A percentile compares a stretch with the other conserved stretches of the same genome.
These are phyloP conservation scores for Lasioglossum vierecki DNA, from an alignment of 2,888 invertebrate species.

Conservation along the genomic window DNA sequence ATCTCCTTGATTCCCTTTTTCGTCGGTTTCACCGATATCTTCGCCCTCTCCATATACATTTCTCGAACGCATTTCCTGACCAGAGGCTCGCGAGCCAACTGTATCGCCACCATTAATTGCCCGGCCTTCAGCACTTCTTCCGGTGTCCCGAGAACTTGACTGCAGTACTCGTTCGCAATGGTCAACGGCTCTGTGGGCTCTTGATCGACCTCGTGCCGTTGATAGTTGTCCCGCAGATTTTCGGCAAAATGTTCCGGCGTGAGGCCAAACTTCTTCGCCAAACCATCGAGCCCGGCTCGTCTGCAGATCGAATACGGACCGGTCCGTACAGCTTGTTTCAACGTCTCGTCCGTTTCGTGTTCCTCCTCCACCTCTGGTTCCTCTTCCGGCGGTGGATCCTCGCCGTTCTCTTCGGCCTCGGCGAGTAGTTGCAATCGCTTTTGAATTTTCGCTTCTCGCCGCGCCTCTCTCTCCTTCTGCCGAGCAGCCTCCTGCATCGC, in stretches of 20 bases:
- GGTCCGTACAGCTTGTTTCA: slow-evolving; percentile 94
- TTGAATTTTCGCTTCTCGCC: slow-evolving; percentile 85
- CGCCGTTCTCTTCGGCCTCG: slow-evolving; percentile 88
- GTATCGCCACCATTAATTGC: slow-evolving; percentile 97
- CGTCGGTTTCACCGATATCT: slow-evolving; percentile 92
- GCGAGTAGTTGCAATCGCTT: slow-evolving; percentile 84
- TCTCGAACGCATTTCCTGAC: slow-evolving; percentile 94
- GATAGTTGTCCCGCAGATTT: slow-evolving; percentile 97
- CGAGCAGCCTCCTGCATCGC: slow-evolving; percentile 92
- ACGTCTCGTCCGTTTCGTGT: slow-evolving; percentile 85
- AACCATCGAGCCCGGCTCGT: slow-evolving; percentile 92
- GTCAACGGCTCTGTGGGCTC: slow-evolving; percentile 92
- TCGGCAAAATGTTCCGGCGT: slow-evolving; percentile 98
- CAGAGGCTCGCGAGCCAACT: slow-evolving; percentile 95
- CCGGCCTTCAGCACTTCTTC: slow-evolving; percentile 96
- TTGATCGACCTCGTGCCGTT: slow-evolving; percentile 97
- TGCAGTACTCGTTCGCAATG: slow-evolving; percentile 90
- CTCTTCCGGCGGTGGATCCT: slow-evolving; percentile 86
- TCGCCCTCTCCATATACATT: slow-evolving; percentile 94
- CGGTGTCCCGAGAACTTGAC: slow-evolving; percentile 84
- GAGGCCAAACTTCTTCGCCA: slow-evolving; percentile 96
- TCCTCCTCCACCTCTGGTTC: slow-evolving; percentile 85
- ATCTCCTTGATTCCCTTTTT: slow-evolving; percentile 97
- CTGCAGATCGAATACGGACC: slow-evolving; percentile 95
- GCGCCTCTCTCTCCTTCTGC: slow-evolving; percentile 88